phyloP scores from a whole-genome alignment of 2,113 vertebrate species.

The Hippopotamus amphibius region DNA sequence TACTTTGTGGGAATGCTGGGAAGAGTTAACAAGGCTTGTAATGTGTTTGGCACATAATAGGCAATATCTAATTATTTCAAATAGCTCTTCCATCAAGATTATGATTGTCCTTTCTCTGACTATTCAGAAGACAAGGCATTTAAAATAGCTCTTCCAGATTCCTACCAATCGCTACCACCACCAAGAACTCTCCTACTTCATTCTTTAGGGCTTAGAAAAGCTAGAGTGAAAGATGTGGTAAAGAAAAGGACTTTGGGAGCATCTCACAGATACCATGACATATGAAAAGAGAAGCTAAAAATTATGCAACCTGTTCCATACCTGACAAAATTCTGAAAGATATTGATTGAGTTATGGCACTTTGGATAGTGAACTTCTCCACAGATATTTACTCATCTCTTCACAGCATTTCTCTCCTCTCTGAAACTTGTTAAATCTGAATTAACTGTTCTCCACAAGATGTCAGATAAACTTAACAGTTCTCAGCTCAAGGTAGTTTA shows the following conservation, averaged over 20 bases:
- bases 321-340: constrained; percentile 22
- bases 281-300: not conserved
- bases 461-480: not conserved
- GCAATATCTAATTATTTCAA: not conserved
- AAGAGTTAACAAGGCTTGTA: not conserved
- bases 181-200: not conserved
- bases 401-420: not conserved
- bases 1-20: not conserved
- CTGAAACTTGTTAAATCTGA: constrained; percentile 3
- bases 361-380: not conserved
- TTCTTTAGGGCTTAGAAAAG: not conserved
- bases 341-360: not conserved
- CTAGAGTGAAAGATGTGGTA: not conserved
- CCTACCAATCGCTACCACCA: not conserved
- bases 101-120: not conserved
- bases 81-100: not conserved
- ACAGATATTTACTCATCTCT: not conserved
- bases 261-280: not conserved
- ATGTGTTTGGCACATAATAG: not conserved
- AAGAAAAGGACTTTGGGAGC: not conserved
- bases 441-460: not conserved
- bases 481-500: not conserved
- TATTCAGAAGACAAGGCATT: not conserved
- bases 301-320: not conserved
- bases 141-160: not conserved